phyloP scores from a whole-genome alignment of 2,888 invertebrate species.

The Ophion costatus region DNA sequence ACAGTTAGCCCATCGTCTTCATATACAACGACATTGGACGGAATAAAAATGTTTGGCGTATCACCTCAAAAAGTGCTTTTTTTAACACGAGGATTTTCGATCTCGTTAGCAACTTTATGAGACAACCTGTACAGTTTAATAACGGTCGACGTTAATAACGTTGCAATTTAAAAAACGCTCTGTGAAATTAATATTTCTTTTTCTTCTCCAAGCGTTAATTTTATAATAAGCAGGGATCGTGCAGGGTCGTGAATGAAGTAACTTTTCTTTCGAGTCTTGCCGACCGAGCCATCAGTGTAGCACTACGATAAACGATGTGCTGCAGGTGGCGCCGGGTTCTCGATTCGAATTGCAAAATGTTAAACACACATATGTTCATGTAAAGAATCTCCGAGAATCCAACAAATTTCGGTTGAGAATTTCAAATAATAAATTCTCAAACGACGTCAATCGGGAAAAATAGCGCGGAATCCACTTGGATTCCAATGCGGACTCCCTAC shows the following conservation, averaged over 20 bases:
- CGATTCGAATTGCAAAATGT: slow-evolving; percentile 25
- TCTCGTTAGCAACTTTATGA: background rate
- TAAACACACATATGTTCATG: background rate
- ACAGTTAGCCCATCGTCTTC: background rate
- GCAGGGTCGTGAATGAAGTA: slow-evolving; percentile 6
- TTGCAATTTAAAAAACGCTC: background rate
- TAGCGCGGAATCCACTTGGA: too few species aligned
- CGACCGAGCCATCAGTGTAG: slow-evolving; percentile 43
- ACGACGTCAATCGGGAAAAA: too few species aligned
- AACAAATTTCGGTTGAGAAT: too few species aligned
- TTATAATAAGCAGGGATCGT: background rate
- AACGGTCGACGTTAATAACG: too few species aligned
- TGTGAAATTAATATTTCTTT: background rate
- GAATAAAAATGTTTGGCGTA: background rate
- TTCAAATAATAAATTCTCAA: too few species aligned
- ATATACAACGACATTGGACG: background rate
- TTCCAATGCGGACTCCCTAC: too few species aligned
- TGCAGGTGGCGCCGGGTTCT: slow-evolving; percentile 56
- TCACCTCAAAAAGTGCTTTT: background rate
- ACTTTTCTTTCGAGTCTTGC: slow-evolving; percentile 30
- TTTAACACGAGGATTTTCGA: background rate
- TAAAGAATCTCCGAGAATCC: background rate
- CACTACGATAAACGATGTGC: slow-evolving; percentile 8
- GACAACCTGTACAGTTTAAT: too few species aligned
- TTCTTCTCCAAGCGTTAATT: background rate